Base-by-base conservation (phyloP, 2,113 vertebrate genomes). In the Pluvianellus socialis region DNA sequence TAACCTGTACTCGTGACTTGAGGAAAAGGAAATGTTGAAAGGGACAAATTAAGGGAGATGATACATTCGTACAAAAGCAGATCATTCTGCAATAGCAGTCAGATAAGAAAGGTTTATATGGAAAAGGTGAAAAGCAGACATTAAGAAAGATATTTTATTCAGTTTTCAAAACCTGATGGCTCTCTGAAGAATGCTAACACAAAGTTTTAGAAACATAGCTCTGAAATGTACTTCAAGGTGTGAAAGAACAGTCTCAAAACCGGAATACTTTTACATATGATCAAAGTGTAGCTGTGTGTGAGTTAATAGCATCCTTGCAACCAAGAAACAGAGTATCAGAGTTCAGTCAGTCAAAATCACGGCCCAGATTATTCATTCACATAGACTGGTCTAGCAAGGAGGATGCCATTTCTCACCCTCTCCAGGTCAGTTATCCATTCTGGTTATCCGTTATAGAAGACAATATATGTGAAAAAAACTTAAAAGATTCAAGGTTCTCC, bases 1-100 rank as follows among this genome's bases (percentile, higher is more conserved):
- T 27, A n/a, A 1, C 0, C 5, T 77, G 5, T n/a, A 28, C 13
- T 73, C 24, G 67, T 2, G 2, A 67, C 65, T 59, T 81, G 19
- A 45, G 21, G 32, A 24, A 74, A 24, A 74, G 30, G 4, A 70
- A 77, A 44, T 12, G 4, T 23, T 87, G 49, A 75, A 87, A 12
- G 8, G 35, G 35, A 79, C 20, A 90, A 79, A 84, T 47, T 86
- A n/a, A 80, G 14, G 16, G 49, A 72, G 19, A 70, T 56, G 24
- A 74, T 59, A 13, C 12, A 4, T 49, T 59, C 3, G 1, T 58
- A 68, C 8, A 65, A 27, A 95, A 61, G 16, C 15, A 87, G 16
- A 89, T 40, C 14, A 53, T n/a, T 66, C 28, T 70, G 45, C 22
- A 66, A 14, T 0, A 58, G 10, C 14, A 71, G 38, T 68, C 40